phyloP scores from a whole-genome alignment of 2,888 invertebrate genomes.

The Aelia acuminata region DNA sequence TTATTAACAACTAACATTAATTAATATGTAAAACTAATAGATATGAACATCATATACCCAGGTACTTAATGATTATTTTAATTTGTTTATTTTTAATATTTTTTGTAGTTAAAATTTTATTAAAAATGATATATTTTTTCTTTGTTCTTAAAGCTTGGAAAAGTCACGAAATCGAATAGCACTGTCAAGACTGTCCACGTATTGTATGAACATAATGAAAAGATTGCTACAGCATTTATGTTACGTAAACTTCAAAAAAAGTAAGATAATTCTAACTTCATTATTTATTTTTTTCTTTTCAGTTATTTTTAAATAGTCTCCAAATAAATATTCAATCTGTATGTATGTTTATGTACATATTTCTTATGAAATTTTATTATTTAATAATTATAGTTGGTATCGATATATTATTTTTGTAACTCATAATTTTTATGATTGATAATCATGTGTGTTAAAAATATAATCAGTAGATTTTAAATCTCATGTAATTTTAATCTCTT shows the following conservation, averaged over 20 bases:
- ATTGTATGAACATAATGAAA: constrained; percentile 62
- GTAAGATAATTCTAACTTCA: background rate
- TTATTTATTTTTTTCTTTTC: too few species aligned
- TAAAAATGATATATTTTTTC: background rate
- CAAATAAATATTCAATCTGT: too few species aligned
- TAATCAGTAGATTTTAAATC: too few species aligned
- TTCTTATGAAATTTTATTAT: too few species aligned
- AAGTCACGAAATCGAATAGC: constrained; percentile 57
- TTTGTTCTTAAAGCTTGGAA: constrained; percentile 56
- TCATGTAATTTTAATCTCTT: too few species aligned
- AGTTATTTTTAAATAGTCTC: too few species aligned
- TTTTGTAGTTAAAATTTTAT: background rate
- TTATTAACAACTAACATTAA: background rate
- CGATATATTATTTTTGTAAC: too few species aligned
- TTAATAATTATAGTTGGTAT: too few species aligned
- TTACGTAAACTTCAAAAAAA: constrained; percentile 59
- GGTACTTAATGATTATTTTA: background rate
- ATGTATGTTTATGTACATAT: too few species aligned
- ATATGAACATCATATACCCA: background rate
- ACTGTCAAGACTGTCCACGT: constrained; percentile 59
- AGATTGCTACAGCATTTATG: constrained; percentile 58
- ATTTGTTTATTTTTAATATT: background rate
- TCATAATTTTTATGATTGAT: too few species aligned
- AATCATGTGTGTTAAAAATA: too few species aligned
- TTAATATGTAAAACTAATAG: background rate